Conservation (phyloP, 2,888 invertebrate species). For the Rutpela maculata region DNA sequence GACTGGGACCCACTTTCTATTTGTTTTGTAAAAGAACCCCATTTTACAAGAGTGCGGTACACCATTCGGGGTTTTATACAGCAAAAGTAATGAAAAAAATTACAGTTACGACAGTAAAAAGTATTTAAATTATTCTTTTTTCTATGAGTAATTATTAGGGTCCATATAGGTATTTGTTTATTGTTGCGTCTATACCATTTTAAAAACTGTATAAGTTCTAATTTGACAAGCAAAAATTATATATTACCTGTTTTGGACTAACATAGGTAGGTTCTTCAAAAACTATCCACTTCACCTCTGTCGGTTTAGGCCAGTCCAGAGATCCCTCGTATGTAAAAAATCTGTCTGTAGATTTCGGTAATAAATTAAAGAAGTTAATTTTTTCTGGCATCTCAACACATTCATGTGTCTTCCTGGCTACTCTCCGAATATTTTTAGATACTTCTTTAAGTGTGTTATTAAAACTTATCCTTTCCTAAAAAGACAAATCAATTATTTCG, state of each 20-base stretch:
- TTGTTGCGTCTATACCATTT: too few relatives aligned
- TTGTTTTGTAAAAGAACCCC: too few relatives aligned
- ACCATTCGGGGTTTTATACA: too few relatives aligned
- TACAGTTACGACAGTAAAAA: too few relatives aligned
- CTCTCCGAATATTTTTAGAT: slow-evolving; percentile 40
- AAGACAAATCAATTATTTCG: neutral
- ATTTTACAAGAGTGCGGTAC: too few relatives aligned
- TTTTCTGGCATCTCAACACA: neutral
- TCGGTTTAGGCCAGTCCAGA: neutral
- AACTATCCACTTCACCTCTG: neutral
- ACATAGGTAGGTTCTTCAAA: neutral
- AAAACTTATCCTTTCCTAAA: neutral
- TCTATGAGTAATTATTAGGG: too few relatives aligned
- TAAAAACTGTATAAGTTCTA: too few relatives aligned
- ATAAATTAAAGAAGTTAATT: neutral
- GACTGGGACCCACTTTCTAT: too few relatives aligned
- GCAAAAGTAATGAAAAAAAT: too few relatives aligned
- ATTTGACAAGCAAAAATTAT: neutral
- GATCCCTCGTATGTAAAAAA: slow-evolving; percentile 13
- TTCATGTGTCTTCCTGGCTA: neutral
- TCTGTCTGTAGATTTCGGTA: neutral
- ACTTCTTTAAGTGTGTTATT: slow-evolving; percentile 44
- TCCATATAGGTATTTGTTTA: too few relatives aligned
- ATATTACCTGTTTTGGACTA: neutral
- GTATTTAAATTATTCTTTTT: too few relatives aligned